phyloP scores from a whole-genome alignment of 2,888 invertebrate species.

The Lamellibrachia columna region DNA sequence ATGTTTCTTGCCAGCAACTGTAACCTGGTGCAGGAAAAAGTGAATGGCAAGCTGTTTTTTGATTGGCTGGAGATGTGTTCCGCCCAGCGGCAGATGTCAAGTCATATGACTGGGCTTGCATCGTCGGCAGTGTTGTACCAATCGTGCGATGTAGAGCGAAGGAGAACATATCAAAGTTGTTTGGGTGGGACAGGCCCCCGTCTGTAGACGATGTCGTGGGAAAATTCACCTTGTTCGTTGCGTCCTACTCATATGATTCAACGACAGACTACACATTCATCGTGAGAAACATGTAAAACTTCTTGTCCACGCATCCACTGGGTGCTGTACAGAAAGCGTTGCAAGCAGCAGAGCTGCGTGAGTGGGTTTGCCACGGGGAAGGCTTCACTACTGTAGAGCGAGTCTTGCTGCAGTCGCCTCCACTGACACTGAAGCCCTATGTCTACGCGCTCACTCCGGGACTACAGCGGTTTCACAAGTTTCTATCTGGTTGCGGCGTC shows the following conservation, averaged over 20 bases:
- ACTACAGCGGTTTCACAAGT: conserved; percentile 33
- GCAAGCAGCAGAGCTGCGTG: background rate
- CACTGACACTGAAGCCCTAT: conserved; percentile 41
- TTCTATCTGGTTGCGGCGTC: conserved; percentile 40
- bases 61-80: conserved; percentile 30
- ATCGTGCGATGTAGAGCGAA: background rate
- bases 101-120: conserved; percentile 28
- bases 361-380: conserved; percentile 47
- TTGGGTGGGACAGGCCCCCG: conserved; percentile 39
- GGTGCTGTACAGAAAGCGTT: conserved; percentile 27
- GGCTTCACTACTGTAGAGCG: conserved; percentile 37
- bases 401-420: conserved; percentile 29
- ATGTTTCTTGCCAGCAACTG: conserved; percentile 33
- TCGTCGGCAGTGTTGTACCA: conserved; percentile 36
- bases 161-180: conserved; percentile 26
- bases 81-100: conserved; percentile 30
- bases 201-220: conserved; percentile 28
- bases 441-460: conserved; percentile 40
- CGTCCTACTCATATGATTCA: conserved; percentile 33
- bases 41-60: conserved; percentile 28
- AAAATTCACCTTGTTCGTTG: conserved; percentile 37
- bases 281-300: conserved; percentile 36
- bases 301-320: conserved; percentile 23
- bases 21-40: conserved; percentile 28
- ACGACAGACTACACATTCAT: conserved; percentile 38